A percentile compares a stretch with the other conserved stretches of the same genome.
Conservation (phyloP, 2,888 invertebrate species). For the Thymelicus sylvestris region DNA sequence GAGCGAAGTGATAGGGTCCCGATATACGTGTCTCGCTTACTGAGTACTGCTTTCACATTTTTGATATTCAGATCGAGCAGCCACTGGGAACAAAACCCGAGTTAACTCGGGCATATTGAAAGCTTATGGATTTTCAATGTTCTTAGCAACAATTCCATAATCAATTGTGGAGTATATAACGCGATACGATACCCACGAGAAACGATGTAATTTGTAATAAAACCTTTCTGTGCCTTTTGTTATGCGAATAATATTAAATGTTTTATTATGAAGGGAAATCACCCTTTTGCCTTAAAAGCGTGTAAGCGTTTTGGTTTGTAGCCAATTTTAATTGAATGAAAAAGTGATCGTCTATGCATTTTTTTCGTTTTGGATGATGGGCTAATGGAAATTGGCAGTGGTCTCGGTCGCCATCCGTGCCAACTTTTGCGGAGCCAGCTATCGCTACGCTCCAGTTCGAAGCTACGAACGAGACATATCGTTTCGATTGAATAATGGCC, state of each 20-base stretch:
- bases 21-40: slow-evolving; percentile 81
- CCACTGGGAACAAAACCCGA: slow-evolving; percentile 81
- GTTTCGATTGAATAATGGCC: slow-evolving; percentile 81
- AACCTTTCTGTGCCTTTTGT: slow-evolving; percentile 44
- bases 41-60: slow-evolving; percentile 81
- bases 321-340: slow-evolving; percentile 85
- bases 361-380: slow-evolving; percentile 84
- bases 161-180: slow-evolving; percentile 54
- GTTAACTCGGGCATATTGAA: slow-evolving; percentile 82
- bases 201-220: slow-evolving; percentile 39
- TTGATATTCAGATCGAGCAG: slow-evolving; percentile 83
- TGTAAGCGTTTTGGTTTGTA: slow-evolving; percentile 58
- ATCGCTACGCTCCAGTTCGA: slow-evolving; percentile 79
- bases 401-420: slow-evolving; percentile 76
- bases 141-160: slow-evolving; percentile 69
- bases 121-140: slow-evolving; percentile 83
- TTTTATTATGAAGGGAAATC: slow-evolving; percentile 45
- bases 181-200: slow-evolving; percentile 17
- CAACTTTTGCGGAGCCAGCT: slow-evolving; percentile 82
- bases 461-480: slow-evolving; percentile 77
- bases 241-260: slow-evolving; percentile 43
- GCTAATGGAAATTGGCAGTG: slow-evolving; percentile 85
- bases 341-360: slow-evolving; percentile 83
- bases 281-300: slow-evolving; percentile 47
- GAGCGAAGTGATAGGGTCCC: slow-evolving; percentile 83